Evolutionary conservation across 2,797 vertebrate genomes (phyloP).

Genomic region (Rhynchonycteris naso): DNA sequence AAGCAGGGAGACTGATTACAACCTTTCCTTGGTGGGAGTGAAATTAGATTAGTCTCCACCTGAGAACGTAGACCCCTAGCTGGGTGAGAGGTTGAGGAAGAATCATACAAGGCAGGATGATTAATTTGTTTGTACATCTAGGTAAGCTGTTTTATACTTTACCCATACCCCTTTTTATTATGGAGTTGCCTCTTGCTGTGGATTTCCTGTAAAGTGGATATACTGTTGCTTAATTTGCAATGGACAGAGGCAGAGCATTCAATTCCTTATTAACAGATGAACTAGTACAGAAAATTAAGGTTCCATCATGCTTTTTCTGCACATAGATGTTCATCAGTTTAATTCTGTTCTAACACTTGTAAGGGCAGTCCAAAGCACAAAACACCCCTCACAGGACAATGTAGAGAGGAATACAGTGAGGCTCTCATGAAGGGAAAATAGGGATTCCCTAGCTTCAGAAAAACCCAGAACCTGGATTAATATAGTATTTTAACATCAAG

Average conservation of each 20-base stretch:
- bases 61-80: not conserved
- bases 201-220: constrained; percentile 32
- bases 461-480: not conserved
- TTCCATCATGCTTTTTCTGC: not conserved
- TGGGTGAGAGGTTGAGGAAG: constrained; percentile 23
- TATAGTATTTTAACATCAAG: not conserved
- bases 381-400: not conserved
- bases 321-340: not conserved
- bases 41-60: constrained; percentile 52
- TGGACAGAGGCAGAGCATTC: not conserved
- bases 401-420: not conserved
- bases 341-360: not conserved
- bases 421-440: not conserved
- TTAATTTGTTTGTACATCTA: constrained; percentile 52
- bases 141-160: constrained; percentile 14
- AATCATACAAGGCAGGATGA: not conserved
- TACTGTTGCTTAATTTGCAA: constrained; percentile 50
- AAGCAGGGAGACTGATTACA: constrained; percentile 41
- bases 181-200: not conserved
- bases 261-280: constrained; percentile 54
- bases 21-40: not conserved
- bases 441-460: not conserved
- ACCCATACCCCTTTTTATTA: constrained; percentile 37
- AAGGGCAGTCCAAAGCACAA: not conserved
- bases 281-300: constrained; percentile 54